phyloP scores from a whole-genome alignment of 1,140 invertebrate species.

The Ruditapes philippinarum region DNA sequence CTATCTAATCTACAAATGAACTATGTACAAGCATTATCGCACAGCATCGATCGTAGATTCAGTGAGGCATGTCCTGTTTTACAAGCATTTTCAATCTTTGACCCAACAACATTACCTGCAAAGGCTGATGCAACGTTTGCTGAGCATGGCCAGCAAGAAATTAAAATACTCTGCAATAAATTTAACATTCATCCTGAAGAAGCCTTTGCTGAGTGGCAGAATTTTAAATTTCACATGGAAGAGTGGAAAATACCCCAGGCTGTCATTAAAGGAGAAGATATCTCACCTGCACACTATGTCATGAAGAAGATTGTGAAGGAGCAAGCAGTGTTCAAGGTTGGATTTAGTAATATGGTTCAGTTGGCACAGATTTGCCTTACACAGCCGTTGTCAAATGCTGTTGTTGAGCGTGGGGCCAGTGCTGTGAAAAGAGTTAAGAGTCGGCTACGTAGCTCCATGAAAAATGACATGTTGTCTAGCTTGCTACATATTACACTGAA shows the following conservation, averaged over 20 bases:
- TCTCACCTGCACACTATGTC: neutral
- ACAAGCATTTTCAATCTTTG: neutral
- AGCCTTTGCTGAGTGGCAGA: neutral
- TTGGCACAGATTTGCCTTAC: neutral
- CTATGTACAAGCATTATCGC: neutral
- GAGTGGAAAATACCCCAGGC: neutral
- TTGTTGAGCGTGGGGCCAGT: neutral
- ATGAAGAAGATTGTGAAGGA: constrained; percentile 2
- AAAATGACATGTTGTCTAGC: neutral
- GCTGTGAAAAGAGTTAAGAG: constrained; percentile 1
- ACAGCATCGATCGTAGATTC: neutral
- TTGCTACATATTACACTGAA: neutral
- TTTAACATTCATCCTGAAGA: neutral
- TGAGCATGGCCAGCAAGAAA: neutral
- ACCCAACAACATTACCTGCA: neutral
- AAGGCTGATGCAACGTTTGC: neutral
- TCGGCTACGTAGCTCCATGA: neutral
- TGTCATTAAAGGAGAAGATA: neutral
- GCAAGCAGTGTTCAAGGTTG: neutral
- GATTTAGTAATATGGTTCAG: neutral
- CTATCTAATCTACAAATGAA: neutral
- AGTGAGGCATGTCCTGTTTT: neutral
- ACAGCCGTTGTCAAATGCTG: constrained; percentile 1
- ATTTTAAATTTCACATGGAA: neutral
- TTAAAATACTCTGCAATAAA: neutral